Evolutionary conservation across 2,888 invertebrate species (phyloP), one percentile per base, ranked within the genome.

Genomic region (Creontiades dilutus): DNA sequence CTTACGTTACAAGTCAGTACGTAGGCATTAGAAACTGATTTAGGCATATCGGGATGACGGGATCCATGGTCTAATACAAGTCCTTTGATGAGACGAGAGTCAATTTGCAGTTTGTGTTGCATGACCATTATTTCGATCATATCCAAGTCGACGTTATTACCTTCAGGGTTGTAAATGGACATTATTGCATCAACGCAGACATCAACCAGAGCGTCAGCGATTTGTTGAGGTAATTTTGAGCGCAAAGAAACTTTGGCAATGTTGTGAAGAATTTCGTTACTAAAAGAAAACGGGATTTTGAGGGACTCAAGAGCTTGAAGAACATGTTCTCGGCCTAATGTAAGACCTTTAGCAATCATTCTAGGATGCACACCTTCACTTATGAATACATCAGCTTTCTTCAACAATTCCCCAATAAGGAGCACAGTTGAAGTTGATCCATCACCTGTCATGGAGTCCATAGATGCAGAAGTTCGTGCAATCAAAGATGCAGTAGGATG

Each of bases 101-200:
- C 97, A 0, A 96, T 95, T 52, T 96, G 96, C 85, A 97, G 97
- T 93, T 97, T 97, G 92, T 97, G 97, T 92, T 98, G 97, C 99
- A 99, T 99, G 93, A 99, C 99, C 98, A 99, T 98, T 89, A 99
- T 95, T 94, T 99, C 99, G 75, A 99, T 96, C 99, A 99, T 99
- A 93, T 99, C 98, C 91, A 99, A 95, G 94, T 99, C 99, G 4
- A 98, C 93, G 0, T 95, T 95, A 91, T 95, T 94, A 2, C 88
- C 88, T 68, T 94, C 95, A 0, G 94, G 94, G 84, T 94, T 94
- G 16, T 92, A 94, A 92, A 99, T 97, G 7, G 97, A 95, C 91
- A 99, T 94, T n/a, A 99, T 96, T 0, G 98, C 99, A 93, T 99
- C 99, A 90, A 99, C 98, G 93, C 97, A 97, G 11, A 98, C 96